These are phyloP conservation scores for Carpatolechia fugitivella DNA, from an alignment of 2,888 invertebrate species.

Conservation along the genomic window DNA sequence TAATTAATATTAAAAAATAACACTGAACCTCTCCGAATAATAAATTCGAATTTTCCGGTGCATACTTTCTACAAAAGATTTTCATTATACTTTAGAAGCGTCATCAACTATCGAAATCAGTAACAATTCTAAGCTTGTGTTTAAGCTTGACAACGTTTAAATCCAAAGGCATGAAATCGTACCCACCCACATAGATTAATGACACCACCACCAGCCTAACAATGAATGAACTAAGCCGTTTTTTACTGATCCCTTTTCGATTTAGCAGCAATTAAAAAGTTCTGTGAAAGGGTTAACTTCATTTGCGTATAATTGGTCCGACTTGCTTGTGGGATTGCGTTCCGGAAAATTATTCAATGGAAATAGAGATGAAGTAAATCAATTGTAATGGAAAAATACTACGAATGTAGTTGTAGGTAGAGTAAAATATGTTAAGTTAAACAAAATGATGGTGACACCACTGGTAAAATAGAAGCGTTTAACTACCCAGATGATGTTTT, in stretches of 20 bases:
- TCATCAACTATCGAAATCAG: conserved; percentile 12
- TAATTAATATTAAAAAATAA: no score
- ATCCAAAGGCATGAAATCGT: conserved; percentile 46
- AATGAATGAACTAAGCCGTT: conserved; percentile 54
- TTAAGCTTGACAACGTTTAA: conserved; percentile 16
- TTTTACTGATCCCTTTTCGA: conserved; percentile 64
- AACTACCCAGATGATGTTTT: no score
- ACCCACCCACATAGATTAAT: conserved; percentile 73
- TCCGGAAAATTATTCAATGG: conserved; percentile 9
- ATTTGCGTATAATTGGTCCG: conserved; percentile 66
- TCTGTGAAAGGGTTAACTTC: conserved; percentile 67
- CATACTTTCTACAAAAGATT: neutral
- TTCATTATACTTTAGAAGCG: conserved; percentile 11
- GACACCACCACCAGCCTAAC: conserved; percentile 45
- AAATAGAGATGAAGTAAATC: neutral
- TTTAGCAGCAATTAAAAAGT: conserved; percentile 78
- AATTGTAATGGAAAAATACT: no score
- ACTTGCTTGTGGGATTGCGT: conserved; percentile 34
- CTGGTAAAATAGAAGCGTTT: no score
- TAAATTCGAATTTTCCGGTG: neutral
- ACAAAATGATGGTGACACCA: no score
- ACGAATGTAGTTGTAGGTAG: no score
- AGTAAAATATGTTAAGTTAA: neutral
- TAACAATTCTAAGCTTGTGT: conserved; percentile 8
- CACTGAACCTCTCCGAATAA: no score